Evolutionary conservation across 1,140 invertebrate species (phyloP).

Genomic region (Drosophila trapezifrons): DNA sequence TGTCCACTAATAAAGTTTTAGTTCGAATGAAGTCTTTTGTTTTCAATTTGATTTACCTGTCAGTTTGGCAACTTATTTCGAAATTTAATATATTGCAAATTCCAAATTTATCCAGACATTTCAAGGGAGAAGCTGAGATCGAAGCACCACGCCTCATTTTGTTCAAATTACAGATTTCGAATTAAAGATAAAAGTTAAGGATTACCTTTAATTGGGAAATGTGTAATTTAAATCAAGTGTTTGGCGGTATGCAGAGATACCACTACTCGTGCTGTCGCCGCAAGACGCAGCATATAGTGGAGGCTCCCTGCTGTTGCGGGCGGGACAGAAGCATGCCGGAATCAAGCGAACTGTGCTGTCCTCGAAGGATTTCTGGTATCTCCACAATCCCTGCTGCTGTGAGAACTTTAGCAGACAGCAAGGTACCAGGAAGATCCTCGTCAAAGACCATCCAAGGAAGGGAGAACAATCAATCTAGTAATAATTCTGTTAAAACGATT

Average conservation of each 20-base stretch:
- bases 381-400: background rate
- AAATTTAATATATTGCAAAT: conserved; percentile 11
- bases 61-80: conserved; percentile 11
- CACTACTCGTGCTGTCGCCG: conserved; percentile 2
- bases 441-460: background rate
- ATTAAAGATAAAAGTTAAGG: conserved; percentile 38
- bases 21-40: conserved; percentile 1
- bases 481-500: background rate
- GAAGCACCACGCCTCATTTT: conserved; percentile 30
- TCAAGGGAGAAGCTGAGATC: background rate
- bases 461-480: background rate
- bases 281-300: background rate
- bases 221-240: conserved; percentile 67
- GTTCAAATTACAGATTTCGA: conserved; percentile 67
- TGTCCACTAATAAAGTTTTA: conserved; percentile 21
- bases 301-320: background rate
- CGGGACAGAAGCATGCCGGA: background rate
- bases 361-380: background rate
- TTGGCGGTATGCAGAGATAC: background rate
- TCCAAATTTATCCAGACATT: conserved; percentile 22
- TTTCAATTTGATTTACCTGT: conserved; percentile 26
- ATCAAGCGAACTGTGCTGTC: background rate
- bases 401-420: background rate
- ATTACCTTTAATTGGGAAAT: conserved; percentile 54
- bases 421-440: background rate